Evolutionary conservation across 2,113 vertebrate genomes (phyloP), one percentile per base, ranked within the genome.

Genomic region (Pimephales promelas): DNA sequence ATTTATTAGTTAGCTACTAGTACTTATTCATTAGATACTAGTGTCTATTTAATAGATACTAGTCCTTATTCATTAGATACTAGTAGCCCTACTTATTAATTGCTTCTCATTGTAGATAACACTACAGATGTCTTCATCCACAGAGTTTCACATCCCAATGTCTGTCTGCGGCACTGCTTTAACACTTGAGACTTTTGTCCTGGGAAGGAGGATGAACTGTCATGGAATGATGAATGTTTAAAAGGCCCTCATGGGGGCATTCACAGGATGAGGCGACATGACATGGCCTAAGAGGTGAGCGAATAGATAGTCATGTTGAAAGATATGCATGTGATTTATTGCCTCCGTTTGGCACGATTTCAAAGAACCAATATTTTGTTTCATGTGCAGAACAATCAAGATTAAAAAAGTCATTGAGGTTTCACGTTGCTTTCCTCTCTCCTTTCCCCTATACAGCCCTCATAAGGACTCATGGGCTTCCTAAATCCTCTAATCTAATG

Each of bases 51-150:
- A n/a, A n/a, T n/a, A n/a, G n/a, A n/a, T n/a, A n/a, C n/a, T n/a
- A n/a, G n/a, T n/a, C n/a, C n/a, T n/a, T n/a, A n/a, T n/a, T n/a
- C n/a, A n/a, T n/a, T n/a, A n/a, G n/a, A n/a, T n/a, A n/a, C n/a
- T n/a, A n/a, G n/a, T n/a, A n/a, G n/a, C n/a, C n/a, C n/a, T n/a
- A n/a, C n/a, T n/a, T n/a, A n/a, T n/a, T n/a, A n/a, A n/a, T n/a
- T n/a, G n/a, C n/a, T 74, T 31, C 34, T 82, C 14, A 40, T 64
- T 72, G 56, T 84, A 56, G 81, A 72, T 34, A 81, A 68, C 34
- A 71, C 49, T 47, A 79, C 79, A 85, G 81, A 88, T 88, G 82
- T 84, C 71, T 26, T 52, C 24, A 54, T 71, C 59, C 66, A 13
- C 5, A 47, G 61, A 66, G 22, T 47, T 68, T 31, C 18, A 68